Evolutionary conservation across 1,140 invertebrate species (phyloP), one percentile per base, ranked within the genome.

Genomic region (fruit fly (Drosophila melanogaster)): DNA sequence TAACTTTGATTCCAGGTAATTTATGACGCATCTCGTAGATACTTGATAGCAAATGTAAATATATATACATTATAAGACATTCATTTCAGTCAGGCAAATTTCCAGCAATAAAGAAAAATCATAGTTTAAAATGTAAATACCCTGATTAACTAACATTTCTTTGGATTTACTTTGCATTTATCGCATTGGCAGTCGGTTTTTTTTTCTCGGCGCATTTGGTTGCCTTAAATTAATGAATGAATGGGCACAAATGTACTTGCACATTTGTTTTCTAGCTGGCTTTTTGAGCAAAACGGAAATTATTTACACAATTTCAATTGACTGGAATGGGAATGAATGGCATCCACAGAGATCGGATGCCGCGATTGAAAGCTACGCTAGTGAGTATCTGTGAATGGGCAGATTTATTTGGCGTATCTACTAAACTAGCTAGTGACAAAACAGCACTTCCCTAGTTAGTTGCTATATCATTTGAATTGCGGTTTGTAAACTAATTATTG

Each of bases 241-340:
- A 67, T 67, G 61, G 60, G 22, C 60, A 64, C 64, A 37, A 33
- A 50, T 49, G 41, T 54, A 75, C 55, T 53, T 19, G 33, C 37
- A 51, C 38, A 47, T 30, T 51, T 46, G 37, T 73, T 49, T 38
- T 15, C 19, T 35, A 44, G 50, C 51, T 59, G n/a, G 11, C 37
- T 44, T 67, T 55, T 60, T 55, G 44, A 50, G 55, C 70, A 87
- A 86, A 86, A 87, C 83, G 83, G 81, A 87, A 86, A 87, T 79
- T 86, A 86, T 83, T 81, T 86, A 71, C 81, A 86, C 74, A 87
- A 85, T 76, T 86, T 81, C 71, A 81, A 86, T 81, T 71, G 77
- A 70, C 83, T 66, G 41, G 60, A 67, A 67, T 76, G 54, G 73
- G 22, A 76, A 67, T 76, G 72, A 76, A 57, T 66, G 38, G 67